A percentile compares a stretch with the other conserved stretches of the same genome.
These are phyloP conservation scores for Contarinia nasturtii DNA, from an alignment of 1,140 invertebrate species.

Conservation along the genomic window DNA sequence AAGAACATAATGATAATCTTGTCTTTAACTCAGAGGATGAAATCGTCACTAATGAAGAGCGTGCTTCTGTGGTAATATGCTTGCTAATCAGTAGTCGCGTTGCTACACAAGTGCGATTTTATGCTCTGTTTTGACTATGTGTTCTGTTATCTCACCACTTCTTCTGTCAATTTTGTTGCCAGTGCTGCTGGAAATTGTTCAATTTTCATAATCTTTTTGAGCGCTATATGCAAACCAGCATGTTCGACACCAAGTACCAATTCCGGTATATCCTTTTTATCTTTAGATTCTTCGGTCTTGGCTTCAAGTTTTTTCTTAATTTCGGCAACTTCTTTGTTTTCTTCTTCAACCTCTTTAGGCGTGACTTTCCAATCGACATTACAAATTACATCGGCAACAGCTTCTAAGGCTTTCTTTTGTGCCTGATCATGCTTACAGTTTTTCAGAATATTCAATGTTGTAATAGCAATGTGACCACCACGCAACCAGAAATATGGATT, in stretches of 20 bases:
- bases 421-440: conserved; percentile 21
- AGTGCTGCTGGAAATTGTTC: conserved; percentile 27
- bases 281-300: conserved; percentile 3
- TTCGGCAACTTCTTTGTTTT: not conserved
- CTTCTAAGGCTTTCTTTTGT: conserved; percentile 5
- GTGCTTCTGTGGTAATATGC: too few species aligned
- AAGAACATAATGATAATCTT: too few species aligned
- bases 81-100: too few species aligned
- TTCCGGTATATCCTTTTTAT: conserved; percentile 11
- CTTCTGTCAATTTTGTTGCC: conserved; percentile 25
- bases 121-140: too few species aligned
- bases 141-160: conserved; percentile 23
- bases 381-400: conserved; percentile 21
- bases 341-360: conserved; percentile 10
- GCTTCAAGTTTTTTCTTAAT: conserved; percentile 6
- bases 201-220: conserved; percentile 58
- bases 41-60: too few species aligned
- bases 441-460: conserved; percentile 50
- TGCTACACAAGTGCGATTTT: too few species aligned
- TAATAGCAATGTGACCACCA: conserved; percentile 43
- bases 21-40: too few species aligned
- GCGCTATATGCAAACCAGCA: conserved; percentile 52
- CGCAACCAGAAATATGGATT: conserved; percentile 47
- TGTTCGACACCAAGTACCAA: conserved; percentile 48
- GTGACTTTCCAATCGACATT: conserved; percentile 23